These are phyloP conservation scores for Chaetorhynchus papuensis DNA, from an alignment of 2,113 vertebrate species.

Conservation along the genomic window DNA sequence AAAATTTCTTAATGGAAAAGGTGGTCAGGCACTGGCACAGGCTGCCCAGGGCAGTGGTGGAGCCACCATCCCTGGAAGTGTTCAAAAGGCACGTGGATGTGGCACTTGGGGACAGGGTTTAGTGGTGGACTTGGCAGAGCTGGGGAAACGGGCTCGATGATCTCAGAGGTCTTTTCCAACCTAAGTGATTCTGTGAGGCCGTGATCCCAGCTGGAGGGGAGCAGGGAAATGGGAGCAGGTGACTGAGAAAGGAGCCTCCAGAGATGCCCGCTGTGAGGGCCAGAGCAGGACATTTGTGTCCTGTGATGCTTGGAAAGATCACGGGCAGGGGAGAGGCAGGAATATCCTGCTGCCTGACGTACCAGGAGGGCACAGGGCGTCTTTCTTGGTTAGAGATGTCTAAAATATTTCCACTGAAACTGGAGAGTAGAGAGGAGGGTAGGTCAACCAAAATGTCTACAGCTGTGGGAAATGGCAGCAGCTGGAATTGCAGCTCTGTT, in stretches of 20 bases:
- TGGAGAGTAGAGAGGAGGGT: neutral
- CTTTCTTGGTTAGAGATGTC: neutral
- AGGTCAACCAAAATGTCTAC: neutral
- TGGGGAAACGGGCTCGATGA: neutral
- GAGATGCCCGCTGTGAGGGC: neutral
- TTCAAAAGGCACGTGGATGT: neutral
- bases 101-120: neutral
- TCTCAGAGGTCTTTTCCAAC: neutral
- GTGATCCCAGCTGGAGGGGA: neutral
- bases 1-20: neutral
- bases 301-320: neutral
- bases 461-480: neutral
- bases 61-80: neutral
- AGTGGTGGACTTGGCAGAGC: neutral
- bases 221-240: neutral
- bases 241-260: neutral
- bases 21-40: neutral
- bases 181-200: neutral
- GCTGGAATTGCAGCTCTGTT: neutral
- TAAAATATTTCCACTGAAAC: neutral
- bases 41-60: neutral
- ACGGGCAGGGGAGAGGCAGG: neutral
- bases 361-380: neutral
- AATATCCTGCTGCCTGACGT: neutral
- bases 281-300: neutral